Conservation (phyloP, 2,888 invertebrate species). For the Neuroscelio doddi region DNA sequence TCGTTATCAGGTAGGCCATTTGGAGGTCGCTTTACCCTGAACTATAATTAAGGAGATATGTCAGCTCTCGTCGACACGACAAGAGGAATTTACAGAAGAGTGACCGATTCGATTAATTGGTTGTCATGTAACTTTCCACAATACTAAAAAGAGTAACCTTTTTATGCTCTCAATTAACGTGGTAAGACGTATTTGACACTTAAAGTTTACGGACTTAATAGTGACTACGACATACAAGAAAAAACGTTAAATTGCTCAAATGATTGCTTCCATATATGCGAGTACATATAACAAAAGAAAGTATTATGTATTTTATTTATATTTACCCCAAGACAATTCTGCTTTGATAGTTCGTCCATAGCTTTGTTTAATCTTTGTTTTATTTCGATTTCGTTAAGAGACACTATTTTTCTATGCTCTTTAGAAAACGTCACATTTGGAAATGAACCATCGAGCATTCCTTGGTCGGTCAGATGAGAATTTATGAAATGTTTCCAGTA, state of each 20-base stretch:
- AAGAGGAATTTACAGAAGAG: slow-evolving; percentile 22
- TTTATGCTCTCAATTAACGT: too few relatives aligned
- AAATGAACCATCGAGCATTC: slow-evolving; percentile 88
- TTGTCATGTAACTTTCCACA: neutral
- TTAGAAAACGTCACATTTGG: slow-evolving; percentile 86
- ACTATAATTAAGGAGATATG: slow-evolving; percentile 3
- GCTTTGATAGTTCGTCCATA: slow-evolving; percentile 78
- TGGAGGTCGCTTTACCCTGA: slow-evolving; percentile 16
- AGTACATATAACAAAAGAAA: slow-evolving; percentile 25
- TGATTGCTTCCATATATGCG: slow-evolving; percentile 61
- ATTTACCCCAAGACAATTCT: slow-evolving; percentile 79
- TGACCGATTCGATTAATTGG: neutral
- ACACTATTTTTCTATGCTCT: slow-evolving; percentile 84
- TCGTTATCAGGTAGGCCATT: slow-evolving; percentile 25
- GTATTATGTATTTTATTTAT: slow-evolving; percentile 40
- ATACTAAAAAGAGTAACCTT: neutral
- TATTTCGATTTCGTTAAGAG: slow-evolving; percentile 80
- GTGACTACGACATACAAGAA: too few relatives aligned
- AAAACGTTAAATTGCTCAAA: slow-evolving; percentile 66
- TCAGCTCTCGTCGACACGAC: neutral
- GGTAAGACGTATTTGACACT: too few relatives aligned
- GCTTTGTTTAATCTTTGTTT: slow-evolving; percentile 78
- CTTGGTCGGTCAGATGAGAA: slow-evolving; percentile 80
- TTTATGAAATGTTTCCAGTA: slow-evolving; percentile 83
- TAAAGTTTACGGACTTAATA: too few relatives aligned